phyloP scores from a whole-genome alignment of 35 echinoderm and acorn worm species.

The Apostichopus californicus region DNA sequence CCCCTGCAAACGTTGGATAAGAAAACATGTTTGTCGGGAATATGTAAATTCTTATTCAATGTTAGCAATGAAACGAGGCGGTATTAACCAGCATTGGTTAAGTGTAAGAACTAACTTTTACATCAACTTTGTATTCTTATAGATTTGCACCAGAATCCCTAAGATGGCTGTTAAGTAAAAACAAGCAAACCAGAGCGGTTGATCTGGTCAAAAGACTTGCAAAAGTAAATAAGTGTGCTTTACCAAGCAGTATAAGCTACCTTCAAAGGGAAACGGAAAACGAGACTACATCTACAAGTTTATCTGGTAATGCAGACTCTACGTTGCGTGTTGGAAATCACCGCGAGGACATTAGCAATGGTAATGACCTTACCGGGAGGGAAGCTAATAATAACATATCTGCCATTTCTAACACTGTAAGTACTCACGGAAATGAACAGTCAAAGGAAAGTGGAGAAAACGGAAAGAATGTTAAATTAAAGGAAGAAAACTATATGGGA shows the following conservation, averaged over 20 bases:
- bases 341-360: not conserved
- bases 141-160: slow-evolving; percentile 35
- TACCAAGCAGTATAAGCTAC: not conserved
- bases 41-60: too few species aligned
- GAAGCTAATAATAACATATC: not conserved
- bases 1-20: too few species aligned
- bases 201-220: not conserved
- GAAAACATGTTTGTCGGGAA: too few species aligned
- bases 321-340: too few species aligned
- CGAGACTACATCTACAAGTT: not conserved
- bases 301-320: not conserved
- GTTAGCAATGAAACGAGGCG: too few species aligned
- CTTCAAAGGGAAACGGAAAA: not conserved
- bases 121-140: not conserved
- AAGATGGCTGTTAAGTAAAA: slow-evolving; percentile 3
- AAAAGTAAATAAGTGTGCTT: not conserved
- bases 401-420: not conserved
- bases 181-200: not conserved
- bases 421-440: not conserved
- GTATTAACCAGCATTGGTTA: too few species aligned
- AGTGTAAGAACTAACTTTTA: too few species aligned
- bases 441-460: not conserved
- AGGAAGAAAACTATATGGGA: not conserved
- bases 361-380: not conserved
- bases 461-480: not conserved